Evolutionary conservation across 1,140 invertebrate species (phyloP).

Genomic region (Tetragonula clypearis): DNA sequence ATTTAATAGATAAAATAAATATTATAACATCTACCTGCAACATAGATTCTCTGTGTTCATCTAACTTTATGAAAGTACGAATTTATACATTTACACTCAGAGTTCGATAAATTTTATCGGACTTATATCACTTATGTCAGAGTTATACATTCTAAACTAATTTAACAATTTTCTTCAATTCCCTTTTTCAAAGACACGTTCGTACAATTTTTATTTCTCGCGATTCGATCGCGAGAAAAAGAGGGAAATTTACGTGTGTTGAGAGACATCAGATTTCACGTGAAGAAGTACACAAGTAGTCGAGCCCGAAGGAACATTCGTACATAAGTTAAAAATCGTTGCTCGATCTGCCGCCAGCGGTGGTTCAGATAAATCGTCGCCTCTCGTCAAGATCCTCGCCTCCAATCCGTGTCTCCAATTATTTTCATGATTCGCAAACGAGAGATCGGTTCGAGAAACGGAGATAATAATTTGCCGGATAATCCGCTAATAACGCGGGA

Average conservation of each 20-base stretch:
- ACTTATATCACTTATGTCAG: no score
- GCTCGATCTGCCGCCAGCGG: not conserved
- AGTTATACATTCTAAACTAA: no score
- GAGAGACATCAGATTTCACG: not conserved
- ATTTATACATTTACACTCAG: no score
- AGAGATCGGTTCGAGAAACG: not conserved
- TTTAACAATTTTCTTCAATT: no score
- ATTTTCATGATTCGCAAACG: constrained; percentile 36
- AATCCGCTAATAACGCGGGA: constrained; percentile 32
- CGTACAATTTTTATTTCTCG: no score
- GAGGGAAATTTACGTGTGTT: not conserved
- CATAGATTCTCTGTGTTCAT: no score
- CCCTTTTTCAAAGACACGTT: no score
- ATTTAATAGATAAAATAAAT: no score
- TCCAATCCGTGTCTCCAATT: constrained; percentile 11
- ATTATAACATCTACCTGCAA: no score
- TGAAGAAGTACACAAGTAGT: not conserved
- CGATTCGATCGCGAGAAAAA: not conserved
- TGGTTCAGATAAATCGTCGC: not conserved
- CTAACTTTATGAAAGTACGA: no score
- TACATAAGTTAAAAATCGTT: not conserved
- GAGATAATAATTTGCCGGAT: constrained; percentile 31
- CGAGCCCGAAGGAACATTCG: not conserved
- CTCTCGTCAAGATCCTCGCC: not conserved
- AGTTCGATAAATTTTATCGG: no score